A percentile compares a stretch with the other conserved stretches of the same genome.
phyloP scores from a whole-genome alignment of 2,797 vertebrate species.

The Sebastes vulpes region DNA sequence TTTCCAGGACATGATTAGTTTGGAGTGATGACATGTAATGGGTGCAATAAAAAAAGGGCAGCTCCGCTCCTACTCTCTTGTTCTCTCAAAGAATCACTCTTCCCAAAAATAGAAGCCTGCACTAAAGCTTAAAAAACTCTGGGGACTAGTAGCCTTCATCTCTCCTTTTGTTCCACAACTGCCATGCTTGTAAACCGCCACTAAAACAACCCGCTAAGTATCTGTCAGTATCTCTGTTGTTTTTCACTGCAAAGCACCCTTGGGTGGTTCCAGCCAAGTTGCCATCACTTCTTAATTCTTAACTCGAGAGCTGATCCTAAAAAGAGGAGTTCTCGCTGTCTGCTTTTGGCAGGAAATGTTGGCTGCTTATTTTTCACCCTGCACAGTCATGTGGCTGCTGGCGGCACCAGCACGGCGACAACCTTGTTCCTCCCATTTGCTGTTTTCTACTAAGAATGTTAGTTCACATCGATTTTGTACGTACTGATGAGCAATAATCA shows the following conservation, averaged over 20 bases:
- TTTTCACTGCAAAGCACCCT: slow-evolving; percentile 32
- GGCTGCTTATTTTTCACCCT: slow-evolving; percentile 20
- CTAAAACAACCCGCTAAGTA: slow-evolving; percentile 58
- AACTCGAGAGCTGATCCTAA: slow-evolving; percentile 10
- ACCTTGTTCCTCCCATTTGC: slow-evolving; percentile 15
- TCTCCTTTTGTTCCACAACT: slow-evolving; percentile 56
- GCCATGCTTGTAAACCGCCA: slow-evolving; percentile 50
- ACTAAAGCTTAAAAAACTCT: slow-evolving; percentile 53
- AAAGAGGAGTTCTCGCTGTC: slow-evolving; percentile 1
- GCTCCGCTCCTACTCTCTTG: slow-evolving; percentile 40
- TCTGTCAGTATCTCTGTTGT: slow-evolving; percentile 45
- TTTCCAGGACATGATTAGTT: slow-evolving; percentile 85
- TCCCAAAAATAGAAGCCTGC: slow-evolving; percentile 60
- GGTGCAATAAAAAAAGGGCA: slow-evolving; percentile 66
- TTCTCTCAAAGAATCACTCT: slow-evolving; percentile 55
- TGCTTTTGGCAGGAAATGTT: slow-evolving; percentile 19
- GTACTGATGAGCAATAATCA: slow-evolving; percentile 48
- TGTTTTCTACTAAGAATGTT: slow-evolving; percentile 4
- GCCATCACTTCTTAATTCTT: slow-evolving; percentile 34
- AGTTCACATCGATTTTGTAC: slow-evolving; percentile 25
- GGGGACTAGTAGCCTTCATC: slow-evolving; percentile 49
- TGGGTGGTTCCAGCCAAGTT: slow-evolving; percentile 23
- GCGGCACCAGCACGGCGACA: not conserved
- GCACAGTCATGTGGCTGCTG: slow-evolving; percentile 8
- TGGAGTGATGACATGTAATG: slow-evolving; percentile 82